Evolutionary conservation across 2,888 invertebrate genomes (phyloP).

Genomic region (Rhodophaea formosa): DNA sequence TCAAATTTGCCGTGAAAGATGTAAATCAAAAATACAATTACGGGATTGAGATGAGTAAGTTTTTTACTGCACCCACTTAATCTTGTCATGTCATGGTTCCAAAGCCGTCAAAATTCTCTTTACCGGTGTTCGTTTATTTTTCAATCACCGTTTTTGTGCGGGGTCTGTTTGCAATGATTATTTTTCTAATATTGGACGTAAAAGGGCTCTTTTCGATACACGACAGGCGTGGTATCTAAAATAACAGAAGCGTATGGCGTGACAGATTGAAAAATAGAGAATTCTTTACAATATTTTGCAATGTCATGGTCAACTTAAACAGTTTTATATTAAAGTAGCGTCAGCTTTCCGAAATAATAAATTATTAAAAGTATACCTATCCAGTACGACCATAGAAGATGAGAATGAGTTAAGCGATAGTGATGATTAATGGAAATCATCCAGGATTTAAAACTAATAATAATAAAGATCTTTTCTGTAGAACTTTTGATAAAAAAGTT

Average conservation of each 20-base stretch:
- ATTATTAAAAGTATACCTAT: not conserved
- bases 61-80: constrained; percentile 7
- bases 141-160: constrained; percentile 7
- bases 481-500: too few relatives aligned
- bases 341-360: not conserved
- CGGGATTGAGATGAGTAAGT: not conserved
- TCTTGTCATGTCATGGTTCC: constrained; percentile 7
- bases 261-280: constrained; percentile 8
- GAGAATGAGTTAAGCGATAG: too few relatives aligned
- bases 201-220: constrained; percentile 1
- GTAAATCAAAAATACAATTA: constrained; percentile 1
- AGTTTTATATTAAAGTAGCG: not conserved
- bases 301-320: constrained; percentile 9
- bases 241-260: constrained; percentile 12
- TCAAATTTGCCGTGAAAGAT: not conserved
- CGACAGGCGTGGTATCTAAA: constrained; percentile 7
- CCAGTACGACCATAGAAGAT: too few relatives aligned
- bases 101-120: constrained; percentile 6
- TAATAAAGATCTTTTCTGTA: too few relatives aligned
- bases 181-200: constrained; percentile 4
- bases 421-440: too few relatives aligned
- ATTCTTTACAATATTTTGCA: not conserved
- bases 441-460: too few relatives aligned
- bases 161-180: constrained; percentile 1
- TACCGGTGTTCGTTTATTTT: constrained; percentile 7